Evolutionary conservation across 2,888 invertebrate species (phyloP).

Genomic region (Urechis unicinctus): DNA sequence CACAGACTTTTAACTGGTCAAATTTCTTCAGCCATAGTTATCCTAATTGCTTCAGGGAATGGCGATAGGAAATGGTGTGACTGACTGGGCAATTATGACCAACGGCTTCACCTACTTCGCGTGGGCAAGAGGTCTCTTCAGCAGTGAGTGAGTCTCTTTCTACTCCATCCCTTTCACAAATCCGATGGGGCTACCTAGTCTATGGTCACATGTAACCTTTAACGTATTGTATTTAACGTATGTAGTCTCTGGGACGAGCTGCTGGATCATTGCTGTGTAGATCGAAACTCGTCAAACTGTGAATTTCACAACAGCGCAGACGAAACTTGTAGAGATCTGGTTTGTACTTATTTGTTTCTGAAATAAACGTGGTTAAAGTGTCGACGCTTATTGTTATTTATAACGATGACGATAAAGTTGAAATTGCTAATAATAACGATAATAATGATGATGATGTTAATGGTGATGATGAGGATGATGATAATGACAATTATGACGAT

Average conservation of each 20-base stretch:
- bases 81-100: slow-evolving; percentile 7
- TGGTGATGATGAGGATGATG: too few relatives aligned
- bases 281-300: slow-evolving; percentile 8
- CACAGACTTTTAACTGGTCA: background rate
- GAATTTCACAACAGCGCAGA: slow-evolving; percentile 3
- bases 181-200: too few relatives aligned
- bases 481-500: too few relatives aligned
- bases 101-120: slow-evolving; percentile 7
- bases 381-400: too few relatives aligned
- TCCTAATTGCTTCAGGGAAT: slow-evolving; percentile 13
- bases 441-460: too few relatives aligned
- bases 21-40: too few relatives aligned
- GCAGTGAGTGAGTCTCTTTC: slow-evolving; percentile 8
- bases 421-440: too few relatives aligned
- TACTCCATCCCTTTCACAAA: background rate
- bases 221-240: too few relatives aligned
- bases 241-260: slow-evolving; percentile 9
- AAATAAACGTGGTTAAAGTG: too few relatives aligned
- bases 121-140: slow-evolving; percentile 12
- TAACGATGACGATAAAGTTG: too few relatives aligned
- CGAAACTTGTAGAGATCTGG: background rate
- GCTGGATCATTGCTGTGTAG: slow-evolving; percentile 8
- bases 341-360: too few relatives aligned
- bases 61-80: slow-evolving; percentile 15
- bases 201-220: too few relatives aligned